These are phyloP conservation scores for Drosophila virilis DNA, from an alignment of 1,140 invertebrate species.

Conservation along the genomic window DNA sequence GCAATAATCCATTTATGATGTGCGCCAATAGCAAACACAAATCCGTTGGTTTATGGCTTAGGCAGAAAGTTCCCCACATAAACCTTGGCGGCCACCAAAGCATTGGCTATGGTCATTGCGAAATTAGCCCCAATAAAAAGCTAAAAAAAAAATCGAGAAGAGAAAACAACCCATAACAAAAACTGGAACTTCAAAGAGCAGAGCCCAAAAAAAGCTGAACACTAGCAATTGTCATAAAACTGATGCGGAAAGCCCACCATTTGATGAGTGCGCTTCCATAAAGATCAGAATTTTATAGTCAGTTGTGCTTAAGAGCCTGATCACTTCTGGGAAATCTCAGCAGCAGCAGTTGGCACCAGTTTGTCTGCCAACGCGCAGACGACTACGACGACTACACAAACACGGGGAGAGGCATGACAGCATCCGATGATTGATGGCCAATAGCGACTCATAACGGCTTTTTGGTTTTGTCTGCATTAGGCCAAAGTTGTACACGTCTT, in stretches of 20 bases:
- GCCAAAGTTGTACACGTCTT: conserved; percentile 33
- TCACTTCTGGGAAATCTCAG: conserved; percentile 46
- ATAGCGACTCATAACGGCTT: conserved; percentile 62
- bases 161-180: conserved; percentile 6
- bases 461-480: conserved; percentile 52
- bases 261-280: conserved; percentile 50
- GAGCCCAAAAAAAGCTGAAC: not conserved
- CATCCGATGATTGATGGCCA: conserved; percentile 66
- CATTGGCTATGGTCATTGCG: conserved; percentile 28
- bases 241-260: conserved; percentile 8
- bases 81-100: conserved; percentile 35
- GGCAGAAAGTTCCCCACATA: conserved; percentile 18
- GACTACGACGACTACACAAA: conserved; percentile 17
- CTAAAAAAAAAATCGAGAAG: conserved; percentile 31
- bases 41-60: conserved; percentile 42
- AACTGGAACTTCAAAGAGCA: conserved; percentile 23
- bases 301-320: conserved; percentile 22
- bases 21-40: conserved; percentile 29
- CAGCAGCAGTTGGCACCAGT: conserved; percentile 59
- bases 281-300: conserved; percentile 65
- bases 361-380: conserved; percentile 67
- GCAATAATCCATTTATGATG: conserved; percentile 42
- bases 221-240: conserved; percentile 44
- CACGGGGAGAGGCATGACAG: conserved; percentile 42
- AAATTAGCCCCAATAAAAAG: conserved; percentile 44